phyloP scores from a whole-genome alignment of 1,140 invertebrate genomes.

The Ectropis grisescens region DNA sequence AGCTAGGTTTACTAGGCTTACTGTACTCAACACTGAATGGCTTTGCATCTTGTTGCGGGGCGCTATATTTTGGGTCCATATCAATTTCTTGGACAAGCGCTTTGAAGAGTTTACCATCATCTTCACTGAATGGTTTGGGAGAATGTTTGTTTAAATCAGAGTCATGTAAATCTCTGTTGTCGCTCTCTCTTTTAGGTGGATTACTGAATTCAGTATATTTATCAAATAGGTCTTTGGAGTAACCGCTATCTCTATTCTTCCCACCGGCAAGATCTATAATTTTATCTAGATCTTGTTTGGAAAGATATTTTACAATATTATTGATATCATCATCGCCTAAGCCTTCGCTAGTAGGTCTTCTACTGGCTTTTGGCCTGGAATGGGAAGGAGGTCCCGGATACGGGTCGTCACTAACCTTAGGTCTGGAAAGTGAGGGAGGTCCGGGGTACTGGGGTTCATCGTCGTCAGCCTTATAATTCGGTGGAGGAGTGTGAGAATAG shows the following conservation, averaged over 20 bases:
- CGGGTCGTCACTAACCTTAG: not conserved
- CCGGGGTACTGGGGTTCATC: constrained; percentile 20
- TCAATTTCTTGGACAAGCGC: no score
- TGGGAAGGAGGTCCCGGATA: no score
- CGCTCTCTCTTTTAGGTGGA: not conserved
- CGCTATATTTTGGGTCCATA: no score
- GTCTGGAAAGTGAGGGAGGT: not conserved
- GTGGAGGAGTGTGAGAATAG: constrained; percentile 42
- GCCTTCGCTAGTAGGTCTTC: constrained; percentile 29
- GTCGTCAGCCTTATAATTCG: constrained; percentile 27
- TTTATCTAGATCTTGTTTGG: constrained; percentile 51
- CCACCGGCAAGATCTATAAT: constrained; percentile 35
- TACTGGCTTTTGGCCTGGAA: constrained; percentile 35
- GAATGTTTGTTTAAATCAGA: no score
- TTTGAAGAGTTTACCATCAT: constrained; percentile 1
- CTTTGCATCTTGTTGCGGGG: no score
- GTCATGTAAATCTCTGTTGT: no score
- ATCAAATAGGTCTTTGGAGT: constrained; percentile 2
- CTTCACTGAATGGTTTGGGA: not conserved
- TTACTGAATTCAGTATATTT: no score
- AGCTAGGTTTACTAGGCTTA: no score
- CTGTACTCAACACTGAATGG: no score
- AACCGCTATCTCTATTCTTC: constrained; percentile 7
- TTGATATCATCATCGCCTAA: constrained; percentile 44
- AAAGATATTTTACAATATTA: constrained; percentile 44